Base-by-base conservation (phyloP, 2,888 invertebrate genomes). In the Scaptomyza polygonia region DNA sequence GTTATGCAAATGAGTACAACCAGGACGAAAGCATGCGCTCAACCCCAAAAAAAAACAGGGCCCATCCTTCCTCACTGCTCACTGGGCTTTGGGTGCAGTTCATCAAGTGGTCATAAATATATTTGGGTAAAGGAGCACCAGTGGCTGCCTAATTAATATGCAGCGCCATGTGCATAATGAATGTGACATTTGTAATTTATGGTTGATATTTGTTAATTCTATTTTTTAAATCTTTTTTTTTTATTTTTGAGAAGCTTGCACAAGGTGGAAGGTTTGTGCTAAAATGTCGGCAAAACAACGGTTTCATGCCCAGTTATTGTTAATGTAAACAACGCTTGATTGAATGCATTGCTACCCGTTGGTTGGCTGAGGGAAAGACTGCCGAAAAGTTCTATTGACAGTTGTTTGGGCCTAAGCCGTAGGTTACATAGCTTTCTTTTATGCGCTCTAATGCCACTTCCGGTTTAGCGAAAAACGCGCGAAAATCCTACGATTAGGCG, bases 291-390 rank as follows among this genome's bases (percentile, higher is more conserved):
- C 84, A 81, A 57, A 79, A 89, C 89, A 90, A 88, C 78, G 91
- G 90, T 91, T 91, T 89, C 86, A 91, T 89, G 90, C 90, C 88
- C 77, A 77, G 89, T 91, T 90, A 88, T 74, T 75, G 81, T 73
- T 56, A 76, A 77, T 76, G 70, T 90, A 90, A 90, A 90, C 86
- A 90, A 74, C 51, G 58, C 25, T 36, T 53, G 55, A 74, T 65
- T 74, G 65, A 61, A 55, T 51, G 52, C 52, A 39, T 16, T 36
- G 36, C 18, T 61, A 43, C 42, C 56, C 30, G 44, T 54, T 58
- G 39, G 32, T 54, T 58, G 39, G 32, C 34, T n/a, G 9, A 11
- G 6, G 27, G 30, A 43, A 66, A 57, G 61, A 54, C 55, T 59
- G 54, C 18, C 49, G 43, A 47, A 52, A 56, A 39, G 57, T 42